phyloP scores from a whole-genome alignment of 2,888 invertebrate genomes.

The Cosmopolites sordidus region DNA sequence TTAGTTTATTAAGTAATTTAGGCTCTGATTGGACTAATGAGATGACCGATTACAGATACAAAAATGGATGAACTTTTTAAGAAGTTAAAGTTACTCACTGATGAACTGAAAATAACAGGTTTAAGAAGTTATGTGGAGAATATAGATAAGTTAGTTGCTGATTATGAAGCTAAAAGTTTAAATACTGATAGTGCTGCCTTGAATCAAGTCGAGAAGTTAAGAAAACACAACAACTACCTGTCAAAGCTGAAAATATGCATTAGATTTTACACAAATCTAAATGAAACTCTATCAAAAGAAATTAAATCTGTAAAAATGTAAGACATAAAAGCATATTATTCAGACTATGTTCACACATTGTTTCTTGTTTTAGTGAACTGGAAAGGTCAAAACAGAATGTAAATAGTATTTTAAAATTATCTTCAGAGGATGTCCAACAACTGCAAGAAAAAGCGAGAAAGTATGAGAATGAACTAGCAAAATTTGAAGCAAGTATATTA shows the following conservation, averaged over 20 bases:
- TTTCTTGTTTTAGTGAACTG: conserved; percentile 26
- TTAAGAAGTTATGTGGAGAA: conserved; percentile 26
- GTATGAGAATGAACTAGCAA: conserved; percentile 39
- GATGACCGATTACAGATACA: conserved; percentile 31
- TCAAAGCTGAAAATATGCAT: conserved; percentile 38
- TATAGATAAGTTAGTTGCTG: conserved; percentile 20
- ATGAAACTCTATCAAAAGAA: conserved; percentile 35
- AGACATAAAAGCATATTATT: too few species aligned
- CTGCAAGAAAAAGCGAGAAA: conserved; percentile 37
- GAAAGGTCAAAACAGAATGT: conserved; percentile 10
- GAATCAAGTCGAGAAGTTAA: conserved; percentile 31
- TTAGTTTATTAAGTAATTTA: too few species aligned
- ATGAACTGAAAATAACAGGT: conserved; percentile 24
- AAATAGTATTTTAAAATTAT: conserved; percentile 20
- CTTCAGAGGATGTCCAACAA: conserved; percentile 26
- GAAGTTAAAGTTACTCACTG: conserved; percentile 30
- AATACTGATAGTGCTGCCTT: conserved; percentile 5
- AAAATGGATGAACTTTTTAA: conserved; percentile 31
- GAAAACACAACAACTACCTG: conserved; percentile 35
- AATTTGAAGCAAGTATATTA: conserved; percentile 37
- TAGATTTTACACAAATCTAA: conserved; percentile 36
- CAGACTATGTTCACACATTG: background rate
- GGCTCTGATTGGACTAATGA: conserved; percentile 2
- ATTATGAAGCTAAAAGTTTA: conserved; percentile 23
- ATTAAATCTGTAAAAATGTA: conserved; percentile 36